Evolutionary conservation across 2,797 vertebrate species (phyloP).

Genomic region (Parauchenoglanis punctatus): DNA sequence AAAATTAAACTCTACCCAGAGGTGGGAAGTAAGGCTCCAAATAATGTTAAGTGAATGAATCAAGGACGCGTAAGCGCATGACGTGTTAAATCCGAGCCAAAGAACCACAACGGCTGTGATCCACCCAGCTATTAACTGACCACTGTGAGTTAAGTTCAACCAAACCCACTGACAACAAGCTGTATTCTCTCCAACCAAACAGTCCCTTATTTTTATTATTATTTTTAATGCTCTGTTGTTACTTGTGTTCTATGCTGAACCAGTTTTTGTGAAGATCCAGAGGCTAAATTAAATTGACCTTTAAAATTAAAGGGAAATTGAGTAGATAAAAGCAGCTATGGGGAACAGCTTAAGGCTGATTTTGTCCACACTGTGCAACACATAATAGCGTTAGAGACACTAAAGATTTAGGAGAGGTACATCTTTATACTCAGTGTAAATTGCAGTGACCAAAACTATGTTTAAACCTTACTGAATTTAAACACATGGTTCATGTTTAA

Average conservation of each 20-base stretch:
- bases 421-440: neutral
- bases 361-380: conserved; percentile 23
- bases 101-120: conserved; percentile 41
- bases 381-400: conserved; percentile 45
- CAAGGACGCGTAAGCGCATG: neutral
- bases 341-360: conserved; percentile 20
- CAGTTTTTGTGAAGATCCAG: neutral
- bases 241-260: neutral
- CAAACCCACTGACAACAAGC: conserved; percentile 51
- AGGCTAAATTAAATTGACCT: neutral
- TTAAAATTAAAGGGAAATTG: neutral
- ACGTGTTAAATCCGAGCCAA: conserved; percentile 28
- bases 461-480: neutral
- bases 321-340: neutral
- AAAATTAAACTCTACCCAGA: conserved; percentile 71
- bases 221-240: neutral
- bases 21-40: neutral
- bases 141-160: conserved; percentile 58
- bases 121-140: conserved; percentile 42
- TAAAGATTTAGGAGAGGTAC: neutral
- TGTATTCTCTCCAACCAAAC: conserved; percentile 53
- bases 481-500: neutral
- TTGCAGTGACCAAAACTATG: neutral
- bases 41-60: neutral
- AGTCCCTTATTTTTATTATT: conserved; percentile 7